Evolutionary conservation across 2,888 invertebrate genomes (phyloP), one percentile per base, ranked within the genome.

Genomic region (Rhagium mordax): DNA sequence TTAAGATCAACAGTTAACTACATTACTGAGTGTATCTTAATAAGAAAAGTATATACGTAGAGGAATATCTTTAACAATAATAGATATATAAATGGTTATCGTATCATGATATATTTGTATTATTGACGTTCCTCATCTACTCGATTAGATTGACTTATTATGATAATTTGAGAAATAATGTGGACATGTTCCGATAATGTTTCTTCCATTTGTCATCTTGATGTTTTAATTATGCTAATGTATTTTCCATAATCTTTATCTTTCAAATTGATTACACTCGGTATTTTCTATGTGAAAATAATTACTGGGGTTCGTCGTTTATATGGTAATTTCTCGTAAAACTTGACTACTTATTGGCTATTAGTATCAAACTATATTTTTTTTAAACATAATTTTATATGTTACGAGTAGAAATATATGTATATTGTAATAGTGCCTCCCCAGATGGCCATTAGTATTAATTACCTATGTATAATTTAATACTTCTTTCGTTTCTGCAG

Each of bases 141-240:
- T 15, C 61, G 61, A 48, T 61, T 61, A 61, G 61, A 70, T 70
- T 70, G 70, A 70, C 70, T 70, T 70, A 70, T 62, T 70, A 70
- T 70, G 70, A 70, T 70, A 70, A 70, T 70, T 62, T 53, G 10
- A 62, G 49, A 62, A 70, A 62, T 47, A 70, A 70, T 70, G 70
- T 62, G 49, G 53, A 70, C 70, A 53, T 70, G 70, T 70, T 62
- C 15, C 53, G 61, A 62, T 69, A 69, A 60, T 60, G 49, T 51
- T n/a, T 47, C 20, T 48, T 62, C 62, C 70, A 70, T 70, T 70
- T 61, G 61, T 70, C 70, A 49, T 62, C 13, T 49, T 70, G 62
- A 70, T 70, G 70, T 70, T 70, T 70, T 53, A 70, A 70, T 70
- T 62, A 53, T 53, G 51, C 27, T 51, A 53, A 65, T 65, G 53